These are phyloP conservation scores for Tetranychus truncatus DNA, from an alignment of 2,888 invertebrate species.

Conservation along the genomic window DNA sequence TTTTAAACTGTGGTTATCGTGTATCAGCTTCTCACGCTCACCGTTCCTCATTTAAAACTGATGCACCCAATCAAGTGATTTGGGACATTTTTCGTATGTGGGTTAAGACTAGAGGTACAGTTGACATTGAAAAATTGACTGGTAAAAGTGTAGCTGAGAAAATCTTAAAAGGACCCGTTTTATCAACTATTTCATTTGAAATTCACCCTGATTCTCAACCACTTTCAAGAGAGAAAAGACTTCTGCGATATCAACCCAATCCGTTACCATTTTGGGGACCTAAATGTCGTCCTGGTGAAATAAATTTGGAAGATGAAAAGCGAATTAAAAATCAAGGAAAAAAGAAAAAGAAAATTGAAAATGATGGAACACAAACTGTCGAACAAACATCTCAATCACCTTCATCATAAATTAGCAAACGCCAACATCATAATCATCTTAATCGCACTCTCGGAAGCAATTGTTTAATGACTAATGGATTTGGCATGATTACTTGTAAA, in stretches of 20 bases:
- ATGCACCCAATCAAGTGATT: conserved; percentile 61
- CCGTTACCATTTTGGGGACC: conserved; percentile 80
- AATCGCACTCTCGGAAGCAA: background rate
- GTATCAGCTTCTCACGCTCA: conserved; percentile 82
- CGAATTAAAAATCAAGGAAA: conserved; percentile 24
- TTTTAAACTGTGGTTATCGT: conserved; percentile 67
- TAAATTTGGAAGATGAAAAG: conserved; percentile 19
- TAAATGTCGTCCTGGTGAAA: conserved; percentile 50
- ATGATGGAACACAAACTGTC: background rate
- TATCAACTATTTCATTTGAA: conserved; percentile 32
- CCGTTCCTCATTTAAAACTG: conserved; percentile 72
- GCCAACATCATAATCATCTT: background rate
- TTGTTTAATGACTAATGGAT: background rate
- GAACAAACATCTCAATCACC: background rate
- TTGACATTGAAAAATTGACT: conserved; percentile 13
- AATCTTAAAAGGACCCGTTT: conserved; percentile 11
- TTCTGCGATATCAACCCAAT: conserved; percentile 66
- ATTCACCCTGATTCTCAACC: conserved; percentile 59
- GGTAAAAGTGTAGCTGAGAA: conserved; percentile 14
- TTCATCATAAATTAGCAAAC: background rate
- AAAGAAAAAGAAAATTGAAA: conserved; percentile 15
- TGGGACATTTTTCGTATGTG: conserved; percentile 83
- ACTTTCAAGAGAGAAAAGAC: conserved; percentile 48
- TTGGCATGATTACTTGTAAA: too few species aligned
- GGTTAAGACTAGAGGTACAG: conserved; percentile 35